Evolutionary conservation across 1,140 invertebrate genomes (phyloP).

Genomic region (Araneus ventricosus): DNA sequence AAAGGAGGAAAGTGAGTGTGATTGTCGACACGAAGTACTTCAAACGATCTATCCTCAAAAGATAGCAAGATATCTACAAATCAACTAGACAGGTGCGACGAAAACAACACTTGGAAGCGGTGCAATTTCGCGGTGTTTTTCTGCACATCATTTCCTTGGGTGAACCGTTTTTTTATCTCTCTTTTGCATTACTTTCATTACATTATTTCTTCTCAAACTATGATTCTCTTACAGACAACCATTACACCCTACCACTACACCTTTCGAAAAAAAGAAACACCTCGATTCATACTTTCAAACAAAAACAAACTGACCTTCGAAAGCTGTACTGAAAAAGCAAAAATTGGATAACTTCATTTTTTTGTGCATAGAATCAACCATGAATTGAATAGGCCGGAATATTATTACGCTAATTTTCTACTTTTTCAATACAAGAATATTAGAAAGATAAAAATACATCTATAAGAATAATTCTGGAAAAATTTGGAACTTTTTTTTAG

Average conservation of each 20-base stretch:
- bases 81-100: not conserved
- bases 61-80: not conserved
- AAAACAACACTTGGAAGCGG: not conserved
- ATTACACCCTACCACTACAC: not conserved
- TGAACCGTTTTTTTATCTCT: not conserved
- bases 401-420: too few relatives aligned
- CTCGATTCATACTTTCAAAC: not conserved
- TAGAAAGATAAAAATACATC: too few relatives aligned
- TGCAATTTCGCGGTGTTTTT: not conserved
- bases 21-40: not conserved
- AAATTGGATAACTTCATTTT: too few relatives aligned
- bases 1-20: not conserved
- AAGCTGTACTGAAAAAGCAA: too few relatives aligned
- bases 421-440: too few relatives aligned
- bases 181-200: not conserved
- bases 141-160: conserved; percentile 17
- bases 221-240: not conserved
- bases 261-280: not conserved
- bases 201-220: not conserved
- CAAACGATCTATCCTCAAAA: not conserved
- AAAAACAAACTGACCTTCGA: too few relatives aligned
- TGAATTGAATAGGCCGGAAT: too few relatives aligned
- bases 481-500: too few relatives aligned
- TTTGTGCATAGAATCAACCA: too few relatives aligned
- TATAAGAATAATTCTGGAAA: too few relatives aligned